Evolutionary conservation across 92 coral and sea anemone species (phyloP), one percentile per base, ranked within the genome.

Genomic region (Muricea muricata): DNA sequence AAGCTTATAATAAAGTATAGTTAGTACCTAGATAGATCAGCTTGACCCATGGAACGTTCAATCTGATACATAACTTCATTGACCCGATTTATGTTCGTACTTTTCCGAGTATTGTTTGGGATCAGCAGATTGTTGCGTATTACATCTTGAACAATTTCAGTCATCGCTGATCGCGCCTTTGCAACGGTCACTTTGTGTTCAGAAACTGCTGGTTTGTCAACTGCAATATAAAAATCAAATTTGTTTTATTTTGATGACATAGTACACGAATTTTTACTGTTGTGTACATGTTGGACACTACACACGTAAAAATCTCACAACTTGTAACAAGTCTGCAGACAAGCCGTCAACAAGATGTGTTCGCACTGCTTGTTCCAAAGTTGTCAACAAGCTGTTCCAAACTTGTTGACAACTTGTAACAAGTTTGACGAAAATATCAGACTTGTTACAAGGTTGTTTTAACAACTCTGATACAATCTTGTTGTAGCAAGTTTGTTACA

Each of bases 51-150:
- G 0, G 92, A 93, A 0, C 95, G 94, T 69, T 95, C 97, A 26
- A 95, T 87, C 5, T 87, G 90, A 41, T 91, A 81, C 33, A 95
- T 30, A 8, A 93, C 97, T 54, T 90, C 92, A 3, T 93, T 87
- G 45, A 93, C 91, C 73, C 89, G 90, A 79, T 95, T 95, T 33
- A 47, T n/a, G 34, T 75, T 75, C n/a, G 1, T 20, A 9, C 3
- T 6, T 35, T 69, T 69, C n/a, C 8, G 35, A 18, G 60, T 17
- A 20, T 25, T 52, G 60, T 52, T 52, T 17, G 33, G 17, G 11
- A 2, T 30, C 11, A 24, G 34, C 11, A 60, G 25, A n/a, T 35
- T 60, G 37, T n/a, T 60, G 13, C 20, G 25, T 25, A 30, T 60
- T 25, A 60, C 1, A 60, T 60, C 37, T 60, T 60, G 34, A 7